Evolutionary conservation across 2,888 invertebrate genomes (phyloP), one percentile per base, ranked within the genome.

Genomic region (Blera fallax): DNA sequence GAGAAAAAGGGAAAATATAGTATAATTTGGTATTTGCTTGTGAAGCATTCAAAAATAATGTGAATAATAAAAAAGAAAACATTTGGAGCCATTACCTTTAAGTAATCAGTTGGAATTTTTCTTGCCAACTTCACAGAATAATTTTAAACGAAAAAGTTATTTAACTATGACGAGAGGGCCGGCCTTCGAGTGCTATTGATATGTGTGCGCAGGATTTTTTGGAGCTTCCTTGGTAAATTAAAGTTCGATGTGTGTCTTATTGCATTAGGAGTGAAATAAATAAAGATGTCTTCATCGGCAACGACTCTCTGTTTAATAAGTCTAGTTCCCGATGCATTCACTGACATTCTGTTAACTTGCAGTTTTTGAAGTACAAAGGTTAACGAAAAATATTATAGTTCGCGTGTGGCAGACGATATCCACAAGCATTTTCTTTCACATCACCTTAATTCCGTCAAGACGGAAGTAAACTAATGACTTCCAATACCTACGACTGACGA

Each of bases 1-100:
- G 88, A 90, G 67, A 87, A 72, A 85, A 72, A 10, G 11, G 32
- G 29, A 32, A 37, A 8, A 24, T 7, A 4, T 27, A n/a, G 6
- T 14, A 0, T n/a, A 27, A 11, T 5, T 14, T 56, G 0, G 3
- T 24, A n/a, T 10, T 40, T 43, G 1, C 10, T 5, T 50, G 7
- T 4, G 10, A 5, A 43, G 24, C 14, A 14, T 3, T 16, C 29
- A 29, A 11, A 8, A 11, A 16, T 3, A 14, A 6, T 18, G 6
- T 10, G n/a, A 21, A 24, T n/a, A 16, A 8, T 11, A 50, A 50
- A 11, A 60, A 67, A 34, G n/a, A 60, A 67, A 34, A 10, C 34
- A 37, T 60, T 58, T 67, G 10, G 34, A 24, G 40, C 45, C 45
- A 65, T 81, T 76, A 81, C 81, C 76, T 81, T 81, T 24, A 4